Evolutionary conservation across 2,888 invertebrate genomes (phyloP), one percentile per base, ranked within the genome.

Genomic region (Hypomecis atomaria): DNA sequence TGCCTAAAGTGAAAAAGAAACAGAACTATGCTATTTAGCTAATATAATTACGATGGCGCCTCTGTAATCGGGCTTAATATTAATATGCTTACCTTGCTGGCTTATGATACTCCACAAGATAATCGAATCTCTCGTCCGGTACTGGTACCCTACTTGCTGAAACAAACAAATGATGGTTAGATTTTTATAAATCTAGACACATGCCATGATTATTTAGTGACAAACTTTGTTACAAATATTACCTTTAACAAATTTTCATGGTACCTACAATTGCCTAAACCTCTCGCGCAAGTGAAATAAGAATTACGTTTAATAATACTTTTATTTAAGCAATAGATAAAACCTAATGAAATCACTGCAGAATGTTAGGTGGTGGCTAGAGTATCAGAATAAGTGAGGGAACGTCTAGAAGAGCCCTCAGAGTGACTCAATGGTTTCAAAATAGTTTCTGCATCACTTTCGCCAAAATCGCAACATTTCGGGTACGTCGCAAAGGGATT

Each of bases 141-240:
- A 99, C 99, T 37, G 99, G 98, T 79, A 99, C 99, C 84, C 99
- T 96, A 96, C 97, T 96, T 98, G 94, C 90, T 90, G 84, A 78
- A 90, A 87, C 67, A 85, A 79, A 63, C 48, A 71, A 74, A 44
- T 50, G 4, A 45, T 48, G 54, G 69, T 83, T 78, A 86, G 69
- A 75, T 65, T 71, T 57, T n/a, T 37, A n/a, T 4, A 13, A 37
- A 10, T n/a, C n/a, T n/a, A n/a, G n/a, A n/a, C n/a, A n/a, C n/a
- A n/a, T n/a, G n/a, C n/a, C 13, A 52, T 33, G 33, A 10, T 36
- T 13, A 44, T 44, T 13, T 9, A 4, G n/a, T 49, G 5, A 6
- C 34, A 43, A 13, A 33, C 9, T 45, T n/a, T 7, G 3, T 23
- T 5, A 10, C 13, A 36, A n/a, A 36, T 33, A 42, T 60, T 60